phyloP scores from a whole-genome alignment of 2,113 vertebrate species.

The Clarias gariepinus region DNA sequence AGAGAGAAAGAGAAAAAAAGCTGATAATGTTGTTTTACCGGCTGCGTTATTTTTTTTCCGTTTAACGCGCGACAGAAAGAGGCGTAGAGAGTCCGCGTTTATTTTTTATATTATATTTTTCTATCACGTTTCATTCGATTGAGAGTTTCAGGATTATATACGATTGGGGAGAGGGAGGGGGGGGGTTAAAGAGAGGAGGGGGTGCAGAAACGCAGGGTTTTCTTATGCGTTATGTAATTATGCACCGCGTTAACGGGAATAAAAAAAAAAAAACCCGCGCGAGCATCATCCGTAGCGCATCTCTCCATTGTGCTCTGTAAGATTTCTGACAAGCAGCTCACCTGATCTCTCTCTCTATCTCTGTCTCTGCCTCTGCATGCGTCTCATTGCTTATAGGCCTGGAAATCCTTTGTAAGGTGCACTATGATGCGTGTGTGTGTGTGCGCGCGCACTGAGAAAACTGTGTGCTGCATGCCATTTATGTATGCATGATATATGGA shows the following conservation, averaged over 20 bases:
- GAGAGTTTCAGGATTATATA: constrained; percentile 20
- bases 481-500: background rate
- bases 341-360: constrained; percentile 35
- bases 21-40: constrained; percentile 12
- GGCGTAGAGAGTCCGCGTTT: background rate
- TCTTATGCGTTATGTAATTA: constrained; percentile 58
- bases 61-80: background rate
- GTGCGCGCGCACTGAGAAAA: background rate
- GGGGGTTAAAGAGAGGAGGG: background rate
- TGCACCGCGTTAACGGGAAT: constrained; percentile 47
- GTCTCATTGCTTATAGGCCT: constrained; percentile 19
- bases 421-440: background rate
- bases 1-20: background rate
- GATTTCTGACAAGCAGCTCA: constrained; percentile 1
- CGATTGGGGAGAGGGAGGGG: background rate
- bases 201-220: constrained; percentile 23
- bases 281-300: background rate
- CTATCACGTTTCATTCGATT: constrained; percentile 39
- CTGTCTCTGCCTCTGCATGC: background rate
- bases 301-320: constrained; percentile 50
- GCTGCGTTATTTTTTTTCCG: background rate
- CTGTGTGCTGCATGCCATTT: background rate
- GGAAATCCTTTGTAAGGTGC: constrained; percentile 36
- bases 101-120: background rate
- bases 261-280: background rate